Conservation (phyloP, 2,113 vertebrate genomes). For the Anguilla rostrata region DNA sequence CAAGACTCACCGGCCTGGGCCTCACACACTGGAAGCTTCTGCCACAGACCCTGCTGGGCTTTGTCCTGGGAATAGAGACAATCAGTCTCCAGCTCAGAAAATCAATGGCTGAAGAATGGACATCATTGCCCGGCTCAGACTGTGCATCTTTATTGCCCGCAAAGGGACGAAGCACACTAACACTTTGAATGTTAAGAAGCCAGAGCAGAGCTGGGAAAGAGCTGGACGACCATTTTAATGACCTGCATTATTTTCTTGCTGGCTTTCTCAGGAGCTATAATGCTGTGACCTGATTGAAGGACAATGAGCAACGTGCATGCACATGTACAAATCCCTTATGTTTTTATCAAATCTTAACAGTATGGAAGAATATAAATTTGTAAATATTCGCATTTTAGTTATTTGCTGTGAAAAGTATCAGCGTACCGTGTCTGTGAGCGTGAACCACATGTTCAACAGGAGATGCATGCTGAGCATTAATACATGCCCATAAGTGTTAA, state of each 20-base stretch:
- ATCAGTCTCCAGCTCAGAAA: neutral
- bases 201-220: neutral
- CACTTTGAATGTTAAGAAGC: neutral
- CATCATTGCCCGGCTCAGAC: neutral
- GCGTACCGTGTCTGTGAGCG: neutral
- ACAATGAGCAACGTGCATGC: neutral
- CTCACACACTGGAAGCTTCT: neutral
- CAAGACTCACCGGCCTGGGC: neutral
- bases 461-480: neutral
- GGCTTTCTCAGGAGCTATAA: neutral
- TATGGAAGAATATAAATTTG: neutral
- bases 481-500: neutral
- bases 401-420: neutral
- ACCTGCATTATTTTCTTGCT: neutral
- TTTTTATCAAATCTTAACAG: neutral
- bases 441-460: neutral
- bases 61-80: neutral
- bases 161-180: neutral
- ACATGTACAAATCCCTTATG: neutral
- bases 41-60: neutral
- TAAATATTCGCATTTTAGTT: neutral
- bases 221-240: neutral
- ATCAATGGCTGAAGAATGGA: neutral
- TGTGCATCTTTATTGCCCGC: neutral
- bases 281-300: neutral